phyloP scores from a whole-genome alignment of 2,888 invertebrate genomes.

The Phaedon cochleariae region DNA sequence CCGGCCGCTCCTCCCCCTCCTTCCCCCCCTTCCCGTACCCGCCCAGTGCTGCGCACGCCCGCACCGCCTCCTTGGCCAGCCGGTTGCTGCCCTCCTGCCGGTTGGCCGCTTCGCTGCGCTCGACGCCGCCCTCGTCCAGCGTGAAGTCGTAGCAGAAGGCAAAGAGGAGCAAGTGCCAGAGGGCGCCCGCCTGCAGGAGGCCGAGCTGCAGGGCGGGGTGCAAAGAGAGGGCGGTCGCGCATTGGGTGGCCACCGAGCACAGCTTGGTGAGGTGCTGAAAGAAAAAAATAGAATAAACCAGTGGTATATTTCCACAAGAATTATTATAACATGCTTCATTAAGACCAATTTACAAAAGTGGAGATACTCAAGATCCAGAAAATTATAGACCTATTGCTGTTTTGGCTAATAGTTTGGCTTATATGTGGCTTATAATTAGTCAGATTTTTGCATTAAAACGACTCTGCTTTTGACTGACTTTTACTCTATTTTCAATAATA shows the following conservation, averaged over 20 bases:
- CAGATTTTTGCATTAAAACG: too few species aligned
- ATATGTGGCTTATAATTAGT: too few species aligned
- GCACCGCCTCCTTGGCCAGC: constrained; percentile 86
- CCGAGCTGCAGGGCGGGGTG: constrained; percentile 87
- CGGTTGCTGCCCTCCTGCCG: constrained; percentile 90
- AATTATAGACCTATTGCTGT: too few species aligned
- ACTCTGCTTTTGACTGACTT: too few species aligned
- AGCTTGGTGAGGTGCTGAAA: constrained; percentile 81
- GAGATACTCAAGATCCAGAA: too few species aligned
- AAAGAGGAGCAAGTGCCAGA: constrained; percentile 91
- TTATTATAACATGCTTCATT: too few species aligned
- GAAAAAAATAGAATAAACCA: too few species aligned
- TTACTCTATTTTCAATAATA: too few species aligned
- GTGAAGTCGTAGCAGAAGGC: constrained; percentile 97
- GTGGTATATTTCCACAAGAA: too few species aligned
- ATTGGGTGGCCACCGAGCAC: constrained; percentile 88
- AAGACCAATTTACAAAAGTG: too few species aligned
- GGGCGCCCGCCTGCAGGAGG: constrained; percentile 83
- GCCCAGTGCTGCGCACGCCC: constrained; percentile 84
- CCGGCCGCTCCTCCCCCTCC: too few species aligned
- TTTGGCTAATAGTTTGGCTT: too few species aligned
- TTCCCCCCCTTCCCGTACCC: constrained; percentile 72
- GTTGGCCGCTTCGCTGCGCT: constrained; percentile 83
- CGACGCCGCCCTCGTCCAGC: constrained; percentile 94
- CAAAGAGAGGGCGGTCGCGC: constrained; percentile 86